Base-by-base conservation (phyloP, 2,888 invertebrate species). In the Cylloceria caligata region DNA sequence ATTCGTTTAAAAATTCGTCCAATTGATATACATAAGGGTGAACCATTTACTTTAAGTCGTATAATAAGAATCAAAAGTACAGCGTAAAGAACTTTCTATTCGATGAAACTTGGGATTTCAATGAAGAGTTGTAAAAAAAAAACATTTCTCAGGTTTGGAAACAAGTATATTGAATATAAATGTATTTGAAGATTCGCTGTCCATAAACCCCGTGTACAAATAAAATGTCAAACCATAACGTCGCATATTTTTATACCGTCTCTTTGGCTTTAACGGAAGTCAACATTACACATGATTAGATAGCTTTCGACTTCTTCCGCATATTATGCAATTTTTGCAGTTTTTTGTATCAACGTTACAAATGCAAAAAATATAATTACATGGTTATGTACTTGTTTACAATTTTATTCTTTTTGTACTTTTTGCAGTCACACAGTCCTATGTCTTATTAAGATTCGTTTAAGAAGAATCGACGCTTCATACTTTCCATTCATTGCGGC, bases 131-230 rank as follows among this genome's bases (percentile, higher is more conserved):
- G 27, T n/a, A 45, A 65, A 49, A 68, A 30, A 45, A 45, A 42
- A 39, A 19, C 27, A 16, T 67, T 11, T 24, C 21, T 34, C 24
- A 49, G 42, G 68, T 69, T 73, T 39, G 45, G 73, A 77, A 81
- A 77, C 39, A 73, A 67, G 24, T 79, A 67, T 75, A 82, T 82
- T 82, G 11, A 67, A 34, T 60, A 65, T 60, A 11, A 62, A 62
- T 68, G 55, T 75, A 60, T 34, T 47, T 16, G 69, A 47, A 64
- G 27, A 68, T 68, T 69, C 45, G 45, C 67, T 62, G 52, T 67
- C 52, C 62, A 49, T 21, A 74, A 81, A 55, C 42, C 55, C 34
- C 39, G 60, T 68, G 69, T 77, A 77, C 72, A 77, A 73, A 77
- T 73, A 64, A 64, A 69, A 74, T 74, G 34, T 69, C 49, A 42